These are phyloP conservation scores for Castor canadensis DNA, from an alignment of 2,113 vertebrate species.

Conservation along the genomic window DNA sequence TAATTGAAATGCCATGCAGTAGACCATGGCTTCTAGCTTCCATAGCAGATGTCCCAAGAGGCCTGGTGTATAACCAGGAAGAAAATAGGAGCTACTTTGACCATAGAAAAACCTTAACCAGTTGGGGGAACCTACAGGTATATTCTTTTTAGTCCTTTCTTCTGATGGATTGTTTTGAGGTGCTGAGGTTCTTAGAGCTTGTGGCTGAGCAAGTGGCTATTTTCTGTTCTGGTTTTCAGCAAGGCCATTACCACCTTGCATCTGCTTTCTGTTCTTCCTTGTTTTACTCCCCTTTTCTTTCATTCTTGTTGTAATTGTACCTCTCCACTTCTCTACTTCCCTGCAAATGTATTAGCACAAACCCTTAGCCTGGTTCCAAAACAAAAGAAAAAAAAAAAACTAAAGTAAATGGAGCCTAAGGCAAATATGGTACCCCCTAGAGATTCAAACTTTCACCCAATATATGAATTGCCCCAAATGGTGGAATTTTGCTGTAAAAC, in stretches of 20 bases:
- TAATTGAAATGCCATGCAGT: not conserved
- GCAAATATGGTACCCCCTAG: not conserved
- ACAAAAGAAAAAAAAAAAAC: not conserved
- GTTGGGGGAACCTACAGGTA: not conserved
- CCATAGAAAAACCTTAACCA: not conserved
- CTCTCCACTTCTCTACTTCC: not conserved
- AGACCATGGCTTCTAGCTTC: not conserved
- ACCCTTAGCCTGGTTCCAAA: not conserved
- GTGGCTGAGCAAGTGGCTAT: not conserved
- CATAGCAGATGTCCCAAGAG: not conserved
- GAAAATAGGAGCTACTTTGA: not conserved
- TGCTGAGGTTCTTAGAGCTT: not conserved
- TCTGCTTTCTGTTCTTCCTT: not conserved
- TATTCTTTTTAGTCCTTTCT: not conserved
- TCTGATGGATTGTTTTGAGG: not conserved
- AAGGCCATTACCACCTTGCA: not conserved
- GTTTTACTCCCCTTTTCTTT: not conserved
- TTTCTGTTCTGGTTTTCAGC: not conserved
- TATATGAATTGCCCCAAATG: not conserved
- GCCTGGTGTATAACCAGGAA: not conserved
- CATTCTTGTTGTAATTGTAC: not conserved
- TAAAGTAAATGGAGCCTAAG: not conserved
- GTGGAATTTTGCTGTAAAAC: slow-evolving; percentile 27
- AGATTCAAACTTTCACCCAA: not conserved
- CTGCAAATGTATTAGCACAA: not conserved